These are phyloP conservation scores for western clawed frog (Xenopus tropicalis) DNA, from an alignment of 2,113 vertebrate species.

Conservation along the genomic window DNA sequence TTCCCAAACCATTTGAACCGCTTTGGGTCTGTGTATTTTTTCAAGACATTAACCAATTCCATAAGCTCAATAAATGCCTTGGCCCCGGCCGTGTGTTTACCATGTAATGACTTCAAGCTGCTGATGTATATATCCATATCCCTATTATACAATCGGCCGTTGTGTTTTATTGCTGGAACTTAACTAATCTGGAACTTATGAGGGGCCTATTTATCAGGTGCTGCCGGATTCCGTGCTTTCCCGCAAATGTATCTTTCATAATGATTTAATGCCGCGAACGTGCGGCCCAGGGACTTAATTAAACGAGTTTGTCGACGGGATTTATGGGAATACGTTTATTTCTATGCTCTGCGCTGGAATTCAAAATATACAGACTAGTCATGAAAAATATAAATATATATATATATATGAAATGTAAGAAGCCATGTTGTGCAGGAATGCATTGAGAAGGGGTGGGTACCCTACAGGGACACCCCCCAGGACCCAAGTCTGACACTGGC, in stretches of 20 bases:
- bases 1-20: no score
- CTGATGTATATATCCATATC: conserved; percentile 15
- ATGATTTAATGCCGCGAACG: not conserved
- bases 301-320: not conserved
- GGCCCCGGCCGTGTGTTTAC: conserved; percentile 29
- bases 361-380: no score
- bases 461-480: no score
- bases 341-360: no score
- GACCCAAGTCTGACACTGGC: no score
- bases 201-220: conserved; percentile 7
- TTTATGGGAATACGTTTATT: not conserved
- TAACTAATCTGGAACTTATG: conserved; percentile 15
- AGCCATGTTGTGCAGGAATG: no score
- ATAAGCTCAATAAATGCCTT: conserved; percentile 42
- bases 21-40: conserved; percentile 30
- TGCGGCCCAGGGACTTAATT: not conserved
- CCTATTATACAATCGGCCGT: conserved; percentile 34
- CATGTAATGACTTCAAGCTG: conserved; percentile 32
- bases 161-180: conserved; percentile 30
- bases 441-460: no score
- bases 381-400: no score
- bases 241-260: not conserved
- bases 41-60: conserved; percentile 34
- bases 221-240: no score
- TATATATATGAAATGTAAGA: no score